These are phyloP conservation scores for Mycetomoellerius zeteki DNA, from an alignment of 1,140 invertebrate genomes.

Conservation along the genomic window DNA sequence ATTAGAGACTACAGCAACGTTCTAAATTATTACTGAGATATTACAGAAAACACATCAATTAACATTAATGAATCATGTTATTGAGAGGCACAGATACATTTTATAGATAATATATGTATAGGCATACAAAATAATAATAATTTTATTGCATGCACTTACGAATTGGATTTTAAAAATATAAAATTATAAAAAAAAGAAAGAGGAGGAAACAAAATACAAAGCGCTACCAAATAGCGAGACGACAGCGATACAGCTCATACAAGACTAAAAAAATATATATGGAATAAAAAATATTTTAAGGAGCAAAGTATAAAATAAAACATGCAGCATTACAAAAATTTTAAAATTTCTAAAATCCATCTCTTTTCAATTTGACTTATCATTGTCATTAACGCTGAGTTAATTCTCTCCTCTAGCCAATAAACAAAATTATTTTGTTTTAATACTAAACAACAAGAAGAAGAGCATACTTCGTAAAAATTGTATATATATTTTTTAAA, in stretches of 20 bases:
- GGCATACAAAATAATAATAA: too few relatives aligned
- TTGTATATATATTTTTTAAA: neutral
- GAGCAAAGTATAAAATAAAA: neutral
- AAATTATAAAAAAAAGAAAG: too few relatives aligned
- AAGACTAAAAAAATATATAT: too few relatives aligned
- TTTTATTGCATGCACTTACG: too few relatives aligned
- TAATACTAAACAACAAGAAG: neutral
- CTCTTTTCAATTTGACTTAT: neutral
- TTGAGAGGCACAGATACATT: neutral
- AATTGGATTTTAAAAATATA: too few relatives aligned
- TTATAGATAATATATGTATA: neutral
- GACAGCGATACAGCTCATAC: too few relatives aligned
- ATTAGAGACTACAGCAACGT: too few relatives aligned
- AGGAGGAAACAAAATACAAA: too few relatives aligned
- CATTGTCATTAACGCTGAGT: too few relatives aligned
- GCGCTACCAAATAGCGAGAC: too few relatives aligned
- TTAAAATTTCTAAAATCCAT: neutral
- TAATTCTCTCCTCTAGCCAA: neutral
- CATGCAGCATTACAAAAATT: neutral
- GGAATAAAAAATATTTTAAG: neutral
- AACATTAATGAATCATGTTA: neutral
- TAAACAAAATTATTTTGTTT: too few relatives aligned
- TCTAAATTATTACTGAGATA: too few relatives aligned
- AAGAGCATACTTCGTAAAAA: neutral
- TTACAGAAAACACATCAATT: neutral